phyloP scores from a whole-genome alignment of 2,797 vertebrate genomes.

The Artibeus lituratus region DNA sequence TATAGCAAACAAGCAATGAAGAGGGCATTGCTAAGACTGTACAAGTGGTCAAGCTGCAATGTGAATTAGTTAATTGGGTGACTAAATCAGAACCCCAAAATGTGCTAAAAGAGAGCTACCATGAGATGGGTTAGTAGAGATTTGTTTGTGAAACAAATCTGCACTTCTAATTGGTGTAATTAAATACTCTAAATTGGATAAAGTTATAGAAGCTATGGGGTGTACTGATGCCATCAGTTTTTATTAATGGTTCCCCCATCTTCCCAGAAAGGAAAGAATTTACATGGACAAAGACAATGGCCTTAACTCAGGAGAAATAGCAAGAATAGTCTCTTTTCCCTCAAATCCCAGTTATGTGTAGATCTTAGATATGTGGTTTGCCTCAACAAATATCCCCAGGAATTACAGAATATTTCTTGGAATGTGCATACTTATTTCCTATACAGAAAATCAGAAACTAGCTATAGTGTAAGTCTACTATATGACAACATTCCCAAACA shows the following conservation, averaged over 20 bases:
- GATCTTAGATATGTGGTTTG: background rate
- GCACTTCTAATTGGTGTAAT: conserved; percentile 23
- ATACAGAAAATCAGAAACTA: background rate
- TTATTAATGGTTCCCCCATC: background rate
- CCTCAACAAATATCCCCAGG: background rate
- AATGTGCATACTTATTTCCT: background rate
- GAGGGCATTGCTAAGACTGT: conserved; percentile 35
- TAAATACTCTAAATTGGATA: conserved; percentile 38
- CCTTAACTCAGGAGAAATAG: background rate
- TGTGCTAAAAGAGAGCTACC: conserved; percentile 38
- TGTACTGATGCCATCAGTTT: background rate
- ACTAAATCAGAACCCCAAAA: conserved; percentile 15
- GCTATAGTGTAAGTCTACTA: background rate
- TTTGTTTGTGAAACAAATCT: conserved; percentile 36
- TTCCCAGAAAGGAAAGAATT: background rate
- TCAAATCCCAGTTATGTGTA: background rate
- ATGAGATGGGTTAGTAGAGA: background rate
- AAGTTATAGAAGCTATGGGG: conserved; percentile 23
- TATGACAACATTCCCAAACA: conserved; percentile 15
- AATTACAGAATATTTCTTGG: background rate
- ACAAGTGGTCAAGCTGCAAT: conserved; percentile 4
- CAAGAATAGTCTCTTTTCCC: background rate
- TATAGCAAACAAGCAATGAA: conserved; percentile 62
- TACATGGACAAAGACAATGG: background rate
- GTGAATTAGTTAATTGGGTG: conserved; percentile 3